Percentiles rank a stretch among this genome's conserved stretches.
These are phyloP conservation scores for Aptenodytes forsteri DNA, from an alignment of 2,113 vertebrate species.

Conservation along the genomic window DNA sequence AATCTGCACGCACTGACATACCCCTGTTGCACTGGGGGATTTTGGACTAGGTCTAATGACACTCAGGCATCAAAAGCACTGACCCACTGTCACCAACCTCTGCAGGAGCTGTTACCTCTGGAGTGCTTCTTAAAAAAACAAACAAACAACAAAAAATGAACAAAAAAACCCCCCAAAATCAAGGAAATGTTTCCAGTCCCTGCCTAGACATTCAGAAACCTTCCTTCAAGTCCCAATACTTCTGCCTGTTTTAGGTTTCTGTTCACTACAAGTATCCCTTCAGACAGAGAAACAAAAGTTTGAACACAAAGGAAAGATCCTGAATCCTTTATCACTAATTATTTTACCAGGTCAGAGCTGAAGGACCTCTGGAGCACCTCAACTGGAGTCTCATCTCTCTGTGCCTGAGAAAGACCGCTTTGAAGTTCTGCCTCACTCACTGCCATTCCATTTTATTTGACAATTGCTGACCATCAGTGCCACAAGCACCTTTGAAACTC, in stretches of 20 bases:
- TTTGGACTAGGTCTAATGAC: not conserved
- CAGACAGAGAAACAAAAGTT: not conserved
- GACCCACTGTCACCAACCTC: not conserved
- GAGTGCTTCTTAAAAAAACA: not conserved
- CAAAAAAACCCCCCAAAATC: no score
- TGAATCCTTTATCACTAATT: not conserved
- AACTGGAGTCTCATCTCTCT: not conserved
- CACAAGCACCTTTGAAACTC: not conserved
- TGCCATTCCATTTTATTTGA: not conserved
- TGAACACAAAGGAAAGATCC: not conserved
- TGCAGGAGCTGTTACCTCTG: not conserved
- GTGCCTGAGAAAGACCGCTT: accelerated
- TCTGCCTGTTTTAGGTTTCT: not conserved
- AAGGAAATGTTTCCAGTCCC: not conserved
- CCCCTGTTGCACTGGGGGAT: not conserved
- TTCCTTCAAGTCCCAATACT: not conserved
- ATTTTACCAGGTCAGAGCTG: not conserved
- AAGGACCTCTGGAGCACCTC: not conserved
- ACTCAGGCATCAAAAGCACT: not conserved
- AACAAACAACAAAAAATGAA: not conserved
- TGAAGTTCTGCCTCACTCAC: accelerated
- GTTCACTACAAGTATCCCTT: not conserved
- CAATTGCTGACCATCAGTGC: not conserved
- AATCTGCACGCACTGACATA: not conserved
- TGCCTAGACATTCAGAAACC: not conserved